phyloP scores from a whole-genome alignment of 1,140 invertebrate species.

The Agrilus planipennis region DNA sequence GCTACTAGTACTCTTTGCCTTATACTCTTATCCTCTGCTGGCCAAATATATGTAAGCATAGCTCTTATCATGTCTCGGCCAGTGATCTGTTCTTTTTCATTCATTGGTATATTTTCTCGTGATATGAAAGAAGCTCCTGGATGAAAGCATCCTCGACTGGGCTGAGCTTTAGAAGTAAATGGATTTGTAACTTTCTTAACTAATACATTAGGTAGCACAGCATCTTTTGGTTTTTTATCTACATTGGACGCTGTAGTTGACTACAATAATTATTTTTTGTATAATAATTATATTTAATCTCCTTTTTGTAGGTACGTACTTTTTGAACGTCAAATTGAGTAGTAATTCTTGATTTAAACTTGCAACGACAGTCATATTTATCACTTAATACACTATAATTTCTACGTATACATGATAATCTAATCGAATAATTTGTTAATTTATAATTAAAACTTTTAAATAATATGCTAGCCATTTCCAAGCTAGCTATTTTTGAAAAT shows the following conservation, averaged over 20 bases:
- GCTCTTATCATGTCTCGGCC: constrained; percentile 70
- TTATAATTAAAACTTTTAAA: no score
- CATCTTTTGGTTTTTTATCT: constrained; percentile 7
- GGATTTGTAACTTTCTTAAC: constrained; percentile 14
- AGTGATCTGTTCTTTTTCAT: constrained; percentile 45
- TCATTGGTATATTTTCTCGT: constrained; percentile 49
- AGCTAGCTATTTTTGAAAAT: no score
- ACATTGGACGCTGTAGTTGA: constrained; percentile 5
- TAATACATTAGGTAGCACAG: constrained; percentile 21
- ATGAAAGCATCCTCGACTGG: constrained; percentile 71
- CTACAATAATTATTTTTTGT: no score
- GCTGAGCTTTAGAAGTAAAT: constrained; percentile 23
- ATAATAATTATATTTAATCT: no score
- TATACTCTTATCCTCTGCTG: constrained; percentile 73
- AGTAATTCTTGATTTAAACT: no score
- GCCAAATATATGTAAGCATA: constrained; percentile 94
- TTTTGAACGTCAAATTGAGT: no score
- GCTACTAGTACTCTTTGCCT: constrained; percentile 75
- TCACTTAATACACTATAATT: no score
- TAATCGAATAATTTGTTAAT: no score
- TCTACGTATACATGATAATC: no score
- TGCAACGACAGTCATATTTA: no score
- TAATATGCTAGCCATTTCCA: no score
- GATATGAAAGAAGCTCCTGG: constrained; percentile 64
- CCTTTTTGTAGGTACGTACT: no score